Percentiles rank a stretch among this genome's conserved stretches.
Evolutionary conservation across 1,140 invertebrate species (phyloP).

Genomic region (Calephelis virginiensis): DNA sequence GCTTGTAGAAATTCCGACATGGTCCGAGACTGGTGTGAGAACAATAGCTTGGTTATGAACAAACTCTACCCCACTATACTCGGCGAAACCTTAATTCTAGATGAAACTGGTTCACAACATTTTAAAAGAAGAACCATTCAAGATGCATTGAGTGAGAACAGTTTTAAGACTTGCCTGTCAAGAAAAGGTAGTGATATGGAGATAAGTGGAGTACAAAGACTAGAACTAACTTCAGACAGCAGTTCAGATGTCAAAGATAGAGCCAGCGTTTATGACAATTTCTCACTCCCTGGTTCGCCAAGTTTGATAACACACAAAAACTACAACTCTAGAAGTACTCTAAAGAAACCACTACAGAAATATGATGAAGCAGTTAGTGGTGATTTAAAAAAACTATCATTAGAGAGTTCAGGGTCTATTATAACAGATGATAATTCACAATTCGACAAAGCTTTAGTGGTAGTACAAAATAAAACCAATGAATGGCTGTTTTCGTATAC

Average conservation of each 20-base stretch:
- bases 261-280: constrained; percentile 61
- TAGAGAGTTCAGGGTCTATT: constrained; percentile 36
- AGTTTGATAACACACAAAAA: constrained; percentile 61
- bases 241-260: constrained; percentile 37
- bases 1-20: constrained; percentile 58
- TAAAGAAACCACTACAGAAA: constrained; percentile 43
- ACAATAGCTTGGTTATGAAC: constrained; percentile 59
- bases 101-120: constrained; percentile 47
- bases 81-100: constrained; percentile 46
- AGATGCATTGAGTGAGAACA: constrained; percentile 24
- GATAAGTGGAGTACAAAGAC: constrained; percentile 59
- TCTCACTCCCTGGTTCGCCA: constrained; percentile 64
- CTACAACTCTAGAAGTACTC: constrained; percentile 58
- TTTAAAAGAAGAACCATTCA: constrained; percentile 31
- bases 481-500: constrained; percentile 54
- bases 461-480: constrained; percentile 66
- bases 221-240: constrained; percentile 52
- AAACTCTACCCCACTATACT: constrained; percentile 68
- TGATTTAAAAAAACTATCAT: constrained; percentile 30
- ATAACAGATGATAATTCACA: constrained; percentile 41
- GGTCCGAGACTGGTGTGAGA: constrained; percentile 70
- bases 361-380: constrained; percentile 21
- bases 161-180: constrained; percentile 54
- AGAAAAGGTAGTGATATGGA: constrained; percentile 46
- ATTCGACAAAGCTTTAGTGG: constrained; percentile 53